phyloP scores from a whole-genome alignment of 2,113 vertebrate genomes.

The Burhinus oedicnemus region DNA sequence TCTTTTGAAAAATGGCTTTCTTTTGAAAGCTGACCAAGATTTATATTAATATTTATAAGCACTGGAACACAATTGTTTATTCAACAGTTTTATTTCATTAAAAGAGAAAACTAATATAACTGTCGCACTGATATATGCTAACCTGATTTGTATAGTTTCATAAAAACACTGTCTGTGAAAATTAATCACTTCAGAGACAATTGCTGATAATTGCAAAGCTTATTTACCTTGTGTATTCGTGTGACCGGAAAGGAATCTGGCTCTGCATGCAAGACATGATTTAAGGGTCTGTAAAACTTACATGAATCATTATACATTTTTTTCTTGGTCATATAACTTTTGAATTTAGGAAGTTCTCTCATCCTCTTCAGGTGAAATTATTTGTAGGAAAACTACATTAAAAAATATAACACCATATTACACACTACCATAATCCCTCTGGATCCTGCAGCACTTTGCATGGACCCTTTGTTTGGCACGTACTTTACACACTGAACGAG shows the following conservation, averaged over 20 bases:
- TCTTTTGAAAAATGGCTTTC: neutral
- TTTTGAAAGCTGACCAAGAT: neutral
- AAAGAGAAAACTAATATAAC: neutral
- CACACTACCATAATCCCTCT: neutral
- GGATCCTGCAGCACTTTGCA: neutral
- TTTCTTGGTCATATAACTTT: neutral
- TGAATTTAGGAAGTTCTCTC: neutral
- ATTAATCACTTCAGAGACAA: neutral
- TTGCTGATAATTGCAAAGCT: neutral
- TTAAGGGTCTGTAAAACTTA: neutral
- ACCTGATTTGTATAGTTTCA: neutral
- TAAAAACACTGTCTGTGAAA: neutral
- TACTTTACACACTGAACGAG: neutral
- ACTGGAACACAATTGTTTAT: neutral
- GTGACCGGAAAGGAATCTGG: neutral
- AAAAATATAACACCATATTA: fast-evolving
- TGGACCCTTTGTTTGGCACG: neutral
- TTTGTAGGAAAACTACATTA: neutral
- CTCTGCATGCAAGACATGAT: neutral
- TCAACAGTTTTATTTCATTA: neutral
- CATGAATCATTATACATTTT: fast-evolving
- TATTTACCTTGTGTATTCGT: neutral
- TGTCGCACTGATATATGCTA: neutral
- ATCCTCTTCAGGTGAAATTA: fast-evolving
- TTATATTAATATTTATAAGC: neutral